Percentiles rank a stretch among this genome's conserved stretches.
These are phyloP conservation scores for Trichogramma evanescens DNA, from an alignment of 2,888 invertebrate genomes.

Conservation along the genomic window DNA sequence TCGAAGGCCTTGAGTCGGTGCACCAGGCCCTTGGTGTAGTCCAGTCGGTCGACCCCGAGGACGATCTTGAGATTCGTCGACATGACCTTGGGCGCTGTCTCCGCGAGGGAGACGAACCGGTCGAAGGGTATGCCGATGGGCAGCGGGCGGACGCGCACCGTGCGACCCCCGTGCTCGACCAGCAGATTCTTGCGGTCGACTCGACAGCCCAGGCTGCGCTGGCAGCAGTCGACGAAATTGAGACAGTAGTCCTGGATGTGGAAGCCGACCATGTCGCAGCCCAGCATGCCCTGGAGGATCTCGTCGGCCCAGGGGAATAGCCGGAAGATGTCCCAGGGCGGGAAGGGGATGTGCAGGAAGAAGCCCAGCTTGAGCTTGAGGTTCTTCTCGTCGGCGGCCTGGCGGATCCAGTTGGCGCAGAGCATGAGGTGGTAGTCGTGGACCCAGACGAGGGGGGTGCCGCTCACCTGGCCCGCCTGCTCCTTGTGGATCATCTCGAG, in stretches of 20 bases:
- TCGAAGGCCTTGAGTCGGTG: conserved; percentile 79
- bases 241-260: conserved; percentile 86
- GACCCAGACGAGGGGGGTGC: conserved; percentile 79
- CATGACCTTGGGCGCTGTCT: conserved; percentile 57
- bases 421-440: conserved; percentile 93
- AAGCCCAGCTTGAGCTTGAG: conserved; percentile 78
- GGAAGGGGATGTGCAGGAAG: conserved; percentile 92
- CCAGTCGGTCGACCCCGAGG: conserved; percentile 80
- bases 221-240: conserved; percentile 87
- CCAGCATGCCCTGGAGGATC: conserved; percentile 84
- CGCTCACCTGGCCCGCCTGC: conserved; percentile 37
- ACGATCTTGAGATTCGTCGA: conserved; percentile 74
- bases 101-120: conserved; percentile 73
- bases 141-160: conserved; percentile 74
- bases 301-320: conserved; percentile 91
- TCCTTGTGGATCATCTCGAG: conserved; percentile 38
- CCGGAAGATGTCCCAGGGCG: conserved; percentile 88
- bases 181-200: conserved; percentile 80
- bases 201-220: conserved; percentile 77
- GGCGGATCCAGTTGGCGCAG: conserved; percentile 84
- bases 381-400: conserved; percentile 71
- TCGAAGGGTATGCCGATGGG: conserved; percentile 88
- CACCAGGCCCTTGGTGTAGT: conserved; percentile 85
- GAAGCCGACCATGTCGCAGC: conserved; percentile 88
- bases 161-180: conserved; percentile 80